phyloP scores from a whole-genome alignment of 2,113 vertebrate genomes.

The Marmota monax region DNA sequence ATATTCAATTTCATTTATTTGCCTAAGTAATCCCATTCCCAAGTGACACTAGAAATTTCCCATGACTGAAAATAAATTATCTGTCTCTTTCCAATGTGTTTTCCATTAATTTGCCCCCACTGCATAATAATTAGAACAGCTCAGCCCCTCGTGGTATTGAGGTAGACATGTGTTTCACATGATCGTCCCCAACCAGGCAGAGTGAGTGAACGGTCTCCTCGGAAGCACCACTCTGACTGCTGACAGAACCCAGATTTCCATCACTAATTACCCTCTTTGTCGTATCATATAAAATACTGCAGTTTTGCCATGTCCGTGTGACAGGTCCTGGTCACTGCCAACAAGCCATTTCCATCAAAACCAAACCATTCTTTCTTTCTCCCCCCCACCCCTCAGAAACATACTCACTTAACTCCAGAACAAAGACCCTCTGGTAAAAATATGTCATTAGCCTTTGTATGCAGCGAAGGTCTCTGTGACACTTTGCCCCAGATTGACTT shows the following conservation, averaged over 20 bases:
- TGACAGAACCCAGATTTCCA: neutral
- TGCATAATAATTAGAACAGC: neutral
- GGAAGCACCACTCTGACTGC: neutral
- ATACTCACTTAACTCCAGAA: neutral
- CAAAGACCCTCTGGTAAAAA: neutral
- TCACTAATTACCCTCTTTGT: neutral
- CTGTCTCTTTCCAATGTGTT: conserved; percentile 17
- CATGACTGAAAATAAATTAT: conserved; percentile 60
- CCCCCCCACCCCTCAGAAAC: neutral
- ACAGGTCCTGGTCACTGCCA: neutral
- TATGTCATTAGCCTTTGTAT: neutral
- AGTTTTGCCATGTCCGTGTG: neutral
- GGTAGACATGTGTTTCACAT: neutral
- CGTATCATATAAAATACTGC: neutral
- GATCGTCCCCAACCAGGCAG: neutral
- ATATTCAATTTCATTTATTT: conserved; percentile 71
- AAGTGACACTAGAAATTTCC: conserved; percentile 52
- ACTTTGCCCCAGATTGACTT: neutral
- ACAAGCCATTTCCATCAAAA: conserved; percentile 41
- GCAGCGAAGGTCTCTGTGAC: neutral
- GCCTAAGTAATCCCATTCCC: conserved; percentile 57
- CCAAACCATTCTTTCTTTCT: neutral
- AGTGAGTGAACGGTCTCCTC: neutral
- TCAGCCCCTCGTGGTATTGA: neutral
- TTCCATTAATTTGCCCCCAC: conserved; percentile 53